A percentile compares a stretch with the other conserved stretches of the same genome.
phyloP scores from a whole-genome alignment of 2,113 vertebrate genomes.

The Himantopus leucocephalus region DNA sequence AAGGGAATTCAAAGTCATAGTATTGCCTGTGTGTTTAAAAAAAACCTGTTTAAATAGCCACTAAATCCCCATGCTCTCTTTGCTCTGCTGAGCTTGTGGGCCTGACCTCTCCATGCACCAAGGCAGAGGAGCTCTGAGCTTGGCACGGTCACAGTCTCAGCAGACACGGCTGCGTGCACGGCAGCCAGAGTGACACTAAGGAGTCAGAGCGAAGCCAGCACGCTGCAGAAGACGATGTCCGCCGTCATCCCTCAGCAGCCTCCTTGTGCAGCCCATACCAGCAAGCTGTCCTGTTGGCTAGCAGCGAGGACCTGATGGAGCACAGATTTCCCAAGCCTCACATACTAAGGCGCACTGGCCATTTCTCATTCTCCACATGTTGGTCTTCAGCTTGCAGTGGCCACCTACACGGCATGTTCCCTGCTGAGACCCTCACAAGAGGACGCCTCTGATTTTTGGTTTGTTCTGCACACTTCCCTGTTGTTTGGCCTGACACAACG shows the following conservation, averaged over 20 bases:
- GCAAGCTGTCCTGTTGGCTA: background rate
- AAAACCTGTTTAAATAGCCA: rapidly evolving
- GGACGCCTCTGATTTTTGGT: background rate
- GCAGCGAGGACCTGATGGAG: background rate
- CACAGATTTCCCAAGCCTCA: background rate
- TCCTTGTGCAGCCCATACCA: rapidly evolving
- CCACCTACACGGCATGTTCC: background rate
- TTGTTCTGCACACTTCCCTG: background rate
- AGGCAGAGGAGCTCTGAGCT: background rate
- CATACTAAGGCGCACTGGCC: background rate
- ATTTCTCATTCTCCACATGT: background rate
- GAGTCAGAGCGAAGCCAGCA: background rate
- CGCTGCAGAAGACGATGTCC: background rate
- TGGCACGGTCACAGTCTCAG: too few relatives aligned
- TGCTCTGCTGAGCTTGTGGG: background rate
- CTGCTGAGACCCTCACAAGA: background rate
- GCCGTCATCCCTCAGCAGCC: background rate
- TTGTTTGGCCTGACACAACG: background rate
- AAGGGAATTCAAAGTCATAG: background rate
- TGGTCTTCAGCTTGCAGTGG: background rate
- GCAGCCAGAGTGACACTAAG: background rate
- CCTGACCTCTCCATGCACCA: background rate
- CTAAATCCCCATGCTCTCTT: background rate
- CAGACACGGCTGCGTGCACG: too few relatives aligned
- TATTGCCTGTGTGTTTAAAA: background rate